phyloP scores from a whole-genome alignment of 2,888 invertebrate species.

The Strigamia transsilvanica region DNA sequence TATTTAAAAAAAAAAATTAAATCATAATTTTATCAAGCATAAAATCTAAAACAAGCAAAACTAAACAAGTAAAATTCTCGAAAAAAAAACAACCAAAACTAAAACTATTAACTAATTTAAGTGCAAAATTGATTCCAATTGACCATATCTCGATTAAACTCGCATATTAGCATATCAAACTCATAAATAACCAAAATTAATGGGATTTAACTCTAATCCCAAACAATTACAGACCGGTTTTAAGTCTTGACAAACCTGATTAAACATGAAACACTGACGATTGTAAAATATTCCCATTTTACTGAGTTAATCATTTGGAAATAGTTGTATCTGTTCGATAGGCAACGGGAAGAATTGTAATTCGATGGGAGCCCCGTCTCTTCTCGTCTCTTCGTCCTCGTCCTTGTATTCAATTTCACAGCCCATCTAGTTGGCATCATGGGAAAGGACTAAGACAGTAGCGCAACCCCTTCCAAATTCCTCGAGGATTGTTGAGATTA shows the following conservation, averaged over 20 bases:
- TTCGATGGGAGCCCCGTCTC: slow-evolving; percentile 12
- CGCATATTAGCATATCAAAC: neutral
- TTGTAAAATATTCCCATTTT: neutral
- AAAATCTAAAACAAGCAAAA: too few species aligned
- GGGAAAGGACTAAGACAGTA: slow-evolving; percentile 36
- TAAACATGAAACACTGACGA: neutral
- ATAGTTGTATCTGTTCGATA: too few species aligned
- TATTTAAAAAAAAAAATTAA: too few species aligned
- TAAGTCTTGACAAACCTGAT: neutral
- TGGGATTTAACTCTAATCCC: slow-evolving; percentile 6
- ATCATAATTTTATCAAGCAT: too few species aligned
- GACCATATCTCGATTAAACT: neutral
- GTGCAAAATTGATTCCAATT: too few species aligned
- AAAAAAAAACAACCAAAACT: too few species aligned
- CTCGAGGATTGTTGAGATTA: slow-evolving; percentile 53
- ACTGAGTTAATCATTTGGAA: slow-evolving; percentile 4
- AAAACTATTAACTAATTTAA: too few species aligned
- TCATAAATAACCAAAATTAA: neutral
- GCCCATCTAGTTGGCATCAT: slow-evolving; percentile 51
- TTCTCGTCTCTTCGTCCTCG: too few species aligned
- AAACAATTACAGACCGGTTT: neutral
- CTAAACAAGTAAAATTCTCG: too few species aligned
- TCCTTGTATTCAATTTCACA: slow-evolving; percentile 53
- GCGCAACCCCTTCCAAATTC: slow-evolving; percentile 44
- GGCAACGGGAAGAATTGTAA: slow-evolving; percentile 2